Base-by-base conservation (phyloP, 30 jellyfish, hydroid and myxozoan species). In the Aurelia coerulea region DNA sequence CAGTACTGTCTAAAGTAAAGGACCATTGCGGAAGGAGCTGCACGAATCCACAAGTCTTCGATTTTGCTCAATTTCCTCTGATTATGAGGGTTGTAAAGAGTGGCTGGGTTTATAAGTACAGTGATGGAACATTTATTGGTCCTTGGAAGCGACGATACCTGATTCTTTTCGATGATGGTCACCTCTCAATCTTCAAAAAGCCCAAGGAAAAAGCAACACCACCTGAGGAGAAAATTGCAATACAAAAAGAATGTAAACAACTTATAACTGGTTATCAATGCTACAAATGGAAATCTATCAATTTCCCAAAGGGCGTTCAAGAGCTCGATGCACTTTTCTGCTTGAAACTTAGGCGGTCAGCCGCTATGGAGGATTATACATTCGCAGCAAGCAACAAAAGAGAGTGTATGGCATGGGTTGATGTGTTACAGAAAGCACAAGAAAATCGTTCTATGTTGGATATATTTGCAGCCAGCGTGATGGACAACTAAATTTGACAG, bases 241-340 rank as follows among this genome's bases (percentile, higher is more conserved):
- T 77, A 64, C 41, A 23, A 12, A 77, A 58, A 65, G 39, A 23
- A 14, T 77, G 87, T 46, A 77, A 77, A 41, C 87, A 64, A 41
- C 18, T 77, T 33, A 35, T 77, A 4, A 16, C 74, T 9, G 87
- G 87, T 8, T 11, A 58, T 17, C 49, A 34, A 17, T 77, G 87
- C 67, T 77, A 77, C 70, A 77, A 34, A 77, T 77, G 87, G 87
- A 39, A 77, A 2, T 77, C 87, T 33, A 77, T 77, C 78, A 62
- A 77, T 23, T 62, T 77, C 18, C 87, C 87, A 9, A 37, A 33
- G 12, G 87, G 87, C 32, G 78, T 77, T 29, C 46, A 34, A 50
- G 78, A 59, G 52, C n/a, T 77, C 67, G 77, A 77, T 10, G 87
- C 78, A 8, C 77, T 77, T 14, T 77, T 77, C 32, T 31, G 66